Evolutionary conservation across 1,140 invertebrate genomes (phyloP), one percentile per base, ranked within the genome.

Genomic region (Sarcophaga bullata): DNA sequence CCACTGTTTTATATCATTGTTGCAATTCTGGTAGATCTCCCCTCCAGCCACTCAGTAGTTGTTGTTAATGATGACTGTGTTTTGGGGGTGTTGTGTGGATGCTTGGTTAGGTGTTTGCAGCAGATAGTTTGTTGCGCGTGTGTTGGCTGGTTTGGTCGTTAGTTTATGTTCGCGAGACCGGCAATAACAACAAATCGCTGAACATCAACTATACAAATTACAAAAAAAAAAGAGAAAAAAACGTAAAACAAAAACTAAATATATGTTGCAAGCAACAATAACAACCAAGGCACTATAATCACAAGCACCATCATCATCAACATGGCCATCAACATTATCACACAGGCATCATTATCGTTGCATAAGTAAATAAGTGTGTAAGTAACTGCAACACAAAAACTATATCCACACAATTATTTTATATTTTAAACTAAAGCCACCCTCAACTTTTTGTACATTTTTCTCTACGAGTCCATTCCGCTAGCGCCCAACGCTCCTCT

Each of bases 121-220:
- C 25, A 37, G 25, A 37, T 2, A 37, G 25, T 37, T 1, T 37
- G 25, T 37, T 37, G 25, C 25, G 25, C 25, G 25, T 19, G 62
- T 68, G 62, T 68, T 58, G 19, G 62, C 62, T 68, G 62, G 6
- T 68, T 68, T 68, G 10, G 62, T 68, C 19, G 62, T 68, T 68
- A 68, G 62, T 68, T 68, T 62, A 17, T 17, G 15, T 17, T 68
- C 25, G 17, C 19, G 62, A 10, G 62, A 68, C 62, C 62, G 19
- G n/a, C 62, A 19, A 68, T 68, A 68, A 19, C 62, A 19, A 25
- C n/a, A 68, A 37, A 17, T n/a, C 62, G 17, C 10, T 13, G n/a
- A 58, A 25, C 62, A 68, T 68, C 17, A 68, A 68, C 62, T 68
- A 68, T 68, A 68, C 62, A 68, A 68, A 68, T 68, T 68, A 68